Base-by-base conservation (phyloP, 2,797 vertebrate species). In the Emys orbicularis region DNA sequence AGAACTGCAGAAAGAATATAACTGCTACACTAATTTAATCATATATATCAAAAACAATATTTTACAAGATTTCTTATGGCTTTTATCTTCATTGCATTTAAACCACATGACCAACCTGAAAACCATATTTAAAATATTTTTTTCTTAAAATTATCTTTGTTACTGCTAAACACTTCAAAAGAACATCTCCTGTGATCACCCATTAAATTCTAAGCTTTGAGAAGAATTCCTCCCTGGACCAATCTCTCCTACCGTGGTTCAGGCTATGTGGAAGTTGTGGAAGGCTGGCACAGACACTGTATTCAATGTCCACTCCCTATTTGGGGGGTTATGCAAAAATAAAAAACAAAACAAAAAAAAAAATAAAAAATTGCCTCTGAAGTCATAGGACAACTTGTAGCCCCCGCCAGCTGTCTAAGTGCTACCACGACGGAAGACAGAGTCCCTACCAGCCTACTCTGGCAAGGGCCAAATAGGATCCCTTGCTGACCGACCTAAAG, bases 11-110 rank as follows among this genome's bases (percentile, higher is more conserved):
- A 81, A 13, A 80, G 8, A 90, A 90, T 15, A 44, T 49, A 15
- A 77, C 1, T 72, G 37, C 84, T 72, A 72, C 59, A 13, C 2
- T 85, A 82, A 95, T 88, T 3, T 29, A 77, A 19, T 61, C 52
- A 13, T 56, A 90, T 91, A 72, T 84, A 49, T 81, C 79, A 92
- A 86, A 90, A 37, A 50, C 56, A 83, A 80, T 82, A 89, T 79
- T 89, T 56, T 1, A 59, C 52, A 90, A 88, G 1, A 29, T 72
- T 89, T 96, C 92, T 91, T 92, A 72, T 57, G 81, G 83, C 77
- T 85, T 89, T 89, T 93, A 91, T 1, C 1, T 47, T 94, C 61
- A 56, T 80, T 92, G 5, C 52, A 88, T 90, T 93, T 88, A 96
- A 59, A 23, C 88, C 54, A 27, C 77, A 89, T 18, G 34, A 65